phyloP scores from a whole-genome alignment of 1,140 invertebrate genomes.

The Drosophila parvula region DNA sequence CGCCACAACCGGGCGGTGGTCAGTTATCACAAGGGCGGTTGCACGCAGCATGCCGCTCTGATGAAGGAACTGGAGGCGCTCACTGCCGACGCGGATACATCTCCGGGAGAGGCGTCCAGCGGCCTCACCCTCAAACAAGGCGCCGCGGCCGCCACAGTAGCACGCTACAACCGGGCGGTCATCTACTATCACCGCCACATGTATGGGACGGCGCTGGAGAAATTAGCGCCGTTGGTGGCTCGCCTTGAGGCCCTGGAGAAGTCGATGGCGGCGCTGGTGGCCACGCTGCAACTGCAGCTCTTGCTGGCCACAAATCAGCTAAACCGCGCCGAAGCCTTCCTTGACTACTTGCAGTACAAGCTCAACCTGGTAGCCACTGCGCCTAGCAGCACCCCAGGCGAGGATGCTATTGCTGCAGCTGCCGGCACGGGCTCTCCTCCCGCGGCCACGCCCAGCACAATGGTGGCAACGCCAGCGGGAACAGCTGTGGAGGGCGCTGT shows the following conservation, averaged over 20 bases:
- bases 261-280: conserved; percentile 84
- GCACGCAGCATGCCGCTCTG: conserved; percentile 89
- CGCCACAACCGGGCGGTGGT: conserved; percentile 90
- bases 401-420: conserved; percentile 8
- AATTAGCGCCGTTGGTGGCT: conserved; percentile 90
- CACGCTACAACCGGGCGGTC: conserved; percentile 93
- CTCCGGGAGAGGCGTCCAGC: conserved; percentile 6
- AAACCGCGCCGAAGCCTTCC: conserved; percentile 74
- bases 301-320: conserved; percentile 76
- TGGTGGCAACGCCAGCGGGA: conserved; percentile 37
- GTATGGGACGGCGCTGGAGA: conserved; percentile 89
- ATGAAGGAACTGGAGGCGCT: conserved; percentile 86
- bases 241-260: conserved; percentile 91
- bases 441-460: conserved; percentile 44
- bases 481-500: conserved; percentile 65
- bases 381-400: conserved; percentile 71
- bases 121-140: conserved; percentile 55
- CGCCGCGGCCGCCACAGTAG: conserved; percentile 82
- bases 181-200: conserved; percentile 92
- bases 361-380: conserved; percentile 62
- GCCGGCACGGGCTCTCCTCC: conserved; percentile 12
- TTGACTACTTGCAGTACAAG: conserved; percentile 73
- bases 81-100: conserved; percentile 36
- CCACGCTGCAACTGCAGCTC: conserved; percentile 84
- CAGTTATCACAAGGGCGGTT: conserved; percentile 89